Evolutionary conservation across 2,113 vertebrate genomes (phyloP).

Genomic region (Gobiocypris rarus): DNA sequence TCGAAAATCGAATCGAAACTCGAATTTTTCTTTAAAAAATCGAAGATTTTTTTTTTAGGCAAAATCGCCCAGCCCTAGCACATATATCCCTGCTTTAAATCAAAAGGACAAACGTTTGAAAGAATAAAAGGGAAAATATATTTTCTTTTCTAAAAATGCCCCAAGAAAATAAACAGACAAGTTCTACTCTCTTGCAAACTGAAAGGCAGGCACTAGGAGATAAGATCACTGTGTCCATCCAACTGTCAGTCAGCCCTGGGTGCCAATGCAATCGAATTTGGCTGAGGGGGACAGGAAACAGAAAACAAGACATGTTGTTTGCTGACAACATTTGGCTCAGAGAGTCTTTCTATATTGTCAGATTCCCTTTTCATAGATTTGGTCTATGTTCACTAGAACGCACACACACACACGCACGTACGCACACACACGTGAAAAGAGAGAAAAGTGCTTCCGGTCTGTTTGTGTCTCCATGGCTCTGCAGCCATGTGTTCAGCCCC

Average conservation of each 20-base stretch:
- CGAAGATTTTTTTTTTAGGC: too few species aligned
- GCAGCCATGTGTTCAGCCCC: constrained; percentile 26
- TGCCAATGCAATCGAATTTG: constrained; percentile 10
- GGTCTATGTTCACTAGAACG: constrained; percentile 38
- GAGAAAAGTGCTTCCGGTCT: constrained; percentile 83
- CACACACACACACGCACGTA: too few species aligned
- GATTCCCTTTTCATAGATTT: constrained; percentile 76
- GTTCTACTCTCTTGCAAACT: constrained; percentile 39
- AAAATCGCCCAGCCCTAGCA: too few species aligned
- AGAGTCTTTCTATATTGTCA: constrained; percentile 68
- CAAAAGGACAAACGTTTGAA: constrained; percentile 34
- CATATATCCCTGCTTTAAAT: constrained; percentile 57
- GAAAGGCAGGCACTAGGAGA: constrained; percentile 66
- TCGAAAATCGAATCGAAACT: too few species aligned
- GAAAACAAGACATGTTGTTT: constrained; percentile 37
- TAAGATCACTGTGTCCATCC: constrained; percentile 45
- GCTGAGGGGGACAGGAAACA: constrained; percentile 19
- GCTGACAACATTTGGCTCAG: constrained; percentile 67
- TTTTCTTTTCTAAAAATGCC: constrained; percentile 1
- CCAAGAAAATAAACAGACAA: constrained; percentile 35
- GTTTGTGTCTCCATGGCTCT: constrained; percentile 55
- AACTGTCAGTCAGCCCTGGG: constrained; percentile 50
- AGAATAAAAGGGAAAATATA: neutral
- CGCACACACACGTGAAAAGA: constrained; percentile 43
- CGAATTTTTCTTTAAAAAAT: too few species aligned